These are phyloP conservation scores for Coracopsis vasa DNA, from an alignment of 2,113 vertebrate species.

Conservation along the genomic window DNA sequence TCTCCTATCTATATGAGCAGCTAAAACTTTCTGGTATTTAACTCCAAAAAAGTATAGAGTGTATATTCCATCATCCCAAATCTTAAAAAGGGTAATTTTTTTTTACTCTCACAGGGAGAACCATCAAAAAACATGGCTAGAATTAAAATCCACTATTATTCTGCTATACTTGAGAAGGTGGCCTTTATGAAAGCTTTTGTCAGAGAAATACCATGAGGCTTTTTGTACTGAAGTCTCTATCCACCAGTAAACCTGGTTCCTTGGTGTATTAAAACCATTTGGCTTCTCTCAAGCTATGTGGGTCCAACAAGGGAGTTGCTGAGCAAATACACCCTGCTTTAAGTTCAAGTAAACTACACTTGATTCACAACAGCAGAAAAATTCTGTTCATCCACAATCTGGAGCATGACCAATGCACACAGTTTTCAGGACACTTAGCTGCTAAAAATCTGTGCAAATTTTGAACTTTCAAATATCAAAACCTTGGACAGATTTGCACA, in stretches of 20 bases:
- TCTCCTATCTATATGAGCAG: neutral
- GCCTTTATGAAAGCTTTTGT: neutral
- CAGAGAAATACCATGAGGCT: neutral
- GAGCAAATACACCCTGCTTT: neutral
- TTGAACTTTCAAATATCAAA: neutral
- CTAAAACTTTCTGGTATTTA: neutral
- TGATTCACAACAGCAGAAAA: neutral
- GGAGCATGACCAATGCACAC: neutral
- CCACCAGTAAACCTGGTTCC: neutral
- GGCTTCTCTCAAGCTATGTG: neutral
- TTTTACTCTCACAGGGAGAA: neutral
- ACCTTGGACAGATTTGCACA: neutral
- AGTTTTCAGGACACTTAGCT: neutral
- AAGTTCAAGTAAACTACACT: neutral
- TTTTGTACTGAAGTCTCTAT: neutral
- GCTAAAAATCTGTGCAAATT: neutral
- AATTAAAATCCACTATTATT: neutral
- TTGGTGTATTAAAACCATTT: neutral
- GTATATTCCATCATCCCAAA: neutral
- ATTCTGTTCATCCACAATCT: neutral
- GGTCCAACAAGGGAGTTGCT: neutral
- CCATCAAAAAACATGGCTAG: neutral
- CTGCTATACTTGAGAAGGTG: neutral
- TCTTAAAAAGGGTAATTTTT: neutral
- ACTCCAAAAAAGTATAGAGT: neutral